Conservation (phyloP, 2,888 invertebrate genomes). For the Dilophus febrilis region DNA sequence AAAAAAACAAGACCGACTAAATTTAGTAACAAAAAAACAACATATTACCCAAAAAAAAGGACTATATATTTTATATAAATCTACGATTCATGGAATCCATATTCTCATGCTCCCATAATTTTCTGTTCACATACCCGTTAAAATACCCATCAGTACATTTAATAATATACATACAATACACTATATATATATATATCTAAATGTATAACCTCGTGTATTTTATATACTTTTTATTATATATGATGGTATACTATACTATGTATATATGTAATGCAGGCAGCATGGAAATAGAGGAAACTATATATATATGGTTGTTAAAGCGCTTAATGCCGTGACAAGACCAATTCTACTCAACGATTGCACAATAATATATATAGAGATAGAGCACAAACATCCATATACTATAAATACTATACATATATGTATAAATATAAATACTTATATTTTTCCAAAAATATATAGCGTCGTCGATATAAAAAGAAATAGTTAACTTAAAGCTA, state of each 20-base stretch:
- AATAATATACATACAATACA: no score
- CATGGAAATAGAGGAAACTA: no score
- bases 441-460: no score
- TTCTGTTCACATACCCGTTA: constrained; percentile 2
- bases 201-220: no score
- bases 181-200: neutral
- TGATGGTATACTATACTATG: no score
- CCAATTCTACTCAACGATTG: constrained; percentile 1
- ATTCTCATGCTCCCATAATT: neutral
- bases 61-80: neutral
- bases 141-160: constrained; percentile 1
- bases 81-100: neutral
- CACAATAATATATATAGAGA: neutral
- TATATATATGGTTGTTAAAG: neutral
- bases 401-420: neutral
- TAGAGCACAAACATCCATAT: neutral
- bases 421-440: no score
- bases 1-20: neutral
- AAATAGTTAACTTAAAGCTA: neutral
- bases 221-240: no score
- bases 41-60: neutral
- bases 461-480: no score
- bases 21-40: neutral
- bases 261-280: neutral
- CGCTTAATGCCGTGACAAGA: constrained; percentile 2